A percentile compares a stretch with the other conserved stretches of the same genome.
Evolutionary conservation across 2,888 invertebrate genomes (phyloP).

Genomic region (Ectobius pallidus): DNA sequence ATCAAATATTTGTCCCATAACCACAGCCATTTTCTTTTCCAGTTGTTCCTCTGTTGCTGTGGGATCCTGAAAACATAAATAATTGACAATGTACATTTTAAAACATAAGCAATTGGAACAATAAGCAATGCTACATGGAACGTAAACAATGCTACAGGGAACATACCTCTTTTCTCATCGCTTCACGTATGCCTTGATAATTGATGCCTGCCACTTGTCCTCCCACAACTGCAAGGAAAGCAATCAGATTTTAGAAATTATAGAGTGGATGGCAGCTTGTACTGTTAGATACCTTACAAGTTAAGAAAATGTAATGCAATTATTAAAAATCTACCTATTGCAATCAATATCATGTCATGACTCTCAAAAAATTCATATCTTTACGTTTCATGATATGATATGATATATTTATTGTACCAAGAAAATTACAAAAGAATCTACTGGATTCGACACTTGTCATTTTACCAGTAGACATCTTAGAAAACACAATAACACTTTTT

Average conservation of each 20-base stretch:
- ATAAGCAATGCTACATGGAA: neutral
- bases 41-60: conserved; percentile 7
- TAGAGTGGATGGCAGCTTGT: neutral
- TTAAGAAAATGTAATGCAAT: neutral
- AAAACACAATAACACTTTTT: no score
- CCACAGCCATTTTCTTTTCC: neutral
- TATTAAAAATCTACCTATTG: no score
- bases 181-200: conserved; percentile 13
- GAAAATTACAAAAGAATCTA: no score
- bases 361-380: neutral
- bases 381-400: no score
- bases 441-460: no score
- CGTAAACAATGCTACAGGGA: neutral
- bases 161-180: conserved; percentile 12
- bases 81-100: neutral
- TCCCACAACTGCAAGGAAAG: neutral
- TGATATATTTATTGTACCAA: no score
- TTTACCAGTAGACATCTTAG: no score
- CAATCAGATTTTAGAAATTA: neutral
- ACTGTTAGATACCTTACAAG: neutral
- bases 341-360: no score
- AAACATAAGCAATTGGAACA: neutral
- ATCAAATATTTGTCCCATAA: neutral
- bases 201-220: neutral
- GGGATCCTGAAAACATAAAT: conserved; percentile 6